Evolutionary conservation across 1,140 invertebrate genomes (phyloP).

Genomic region (Halotydeus destructor): DNA sequence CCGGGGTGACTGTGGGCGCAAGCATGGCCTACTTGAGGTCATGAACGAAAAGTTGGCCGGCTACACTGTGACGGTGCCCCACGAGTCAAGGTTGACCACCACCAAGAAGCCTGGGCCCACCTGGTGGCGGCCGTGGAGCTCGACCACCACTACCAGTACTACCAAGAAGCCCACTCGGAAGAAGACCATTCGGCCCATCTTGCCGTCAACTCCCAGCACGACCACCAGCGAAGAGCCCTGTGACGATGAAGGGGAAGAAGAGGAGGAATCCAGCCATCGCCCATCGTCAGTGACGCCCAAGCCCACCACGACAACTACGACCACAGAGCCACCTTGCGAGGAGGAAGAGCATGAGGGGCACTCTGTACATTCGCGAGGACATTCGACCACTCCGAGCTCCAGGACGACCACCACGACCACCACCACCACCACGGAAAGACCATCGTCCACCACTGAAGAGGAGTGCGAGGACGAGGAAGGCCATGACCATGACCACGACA

Average conservation of each 20-base stretch:
- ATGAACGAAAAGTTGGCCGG: constrained; percentile 48
- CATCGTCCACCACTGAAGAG: constrained; percentile 3
- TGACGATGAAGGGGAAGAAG: too few relatives aligned
- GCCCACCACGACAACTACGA: background rate
- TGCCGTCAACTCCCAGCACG: too few relatives aligned
- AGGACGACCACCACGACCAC: background rate
- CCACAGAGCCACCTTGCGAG: background rate
- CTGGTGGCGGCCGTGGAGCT: constrained; percentile 7
- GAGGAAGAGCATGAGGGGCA: too few relatives aligned
- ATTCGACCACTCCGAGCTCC: background rate
- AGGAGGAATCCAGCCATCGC: too few relatives aligned
- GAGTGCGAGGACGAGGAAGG: constrained; percentile 13
- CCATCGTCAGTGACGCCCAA: too few relatives aligned
- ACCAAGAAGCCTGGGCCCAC: constrained; percentile 3
- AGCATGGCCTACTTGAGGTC: constrained; percentile 27
- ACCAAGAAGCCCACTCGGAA: too few relatives aligned
- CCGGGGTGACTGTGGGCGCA: constrained; percentile 17
- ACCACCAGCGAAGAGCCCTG: too few relatives aligned
- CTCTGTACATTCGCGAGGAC: too few relatives aligned
- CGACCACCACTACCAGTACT: constrained; percentile 6
- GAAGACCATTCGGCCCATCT: too few relatives aligned
- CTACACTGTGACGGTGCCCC: constrained; percentile 40
- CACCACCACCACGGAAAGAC: constrained; percentile 1
- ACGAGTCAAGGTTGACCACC: constrained; percentile 12
- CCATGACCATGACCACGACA: too few relatives aligned